Evolutionary conservation across 2,113 vertebrate species (phyloP), one percentile per base, ranked within the genome.

Genomic region (Dipodomys spectabilis): DNA sequence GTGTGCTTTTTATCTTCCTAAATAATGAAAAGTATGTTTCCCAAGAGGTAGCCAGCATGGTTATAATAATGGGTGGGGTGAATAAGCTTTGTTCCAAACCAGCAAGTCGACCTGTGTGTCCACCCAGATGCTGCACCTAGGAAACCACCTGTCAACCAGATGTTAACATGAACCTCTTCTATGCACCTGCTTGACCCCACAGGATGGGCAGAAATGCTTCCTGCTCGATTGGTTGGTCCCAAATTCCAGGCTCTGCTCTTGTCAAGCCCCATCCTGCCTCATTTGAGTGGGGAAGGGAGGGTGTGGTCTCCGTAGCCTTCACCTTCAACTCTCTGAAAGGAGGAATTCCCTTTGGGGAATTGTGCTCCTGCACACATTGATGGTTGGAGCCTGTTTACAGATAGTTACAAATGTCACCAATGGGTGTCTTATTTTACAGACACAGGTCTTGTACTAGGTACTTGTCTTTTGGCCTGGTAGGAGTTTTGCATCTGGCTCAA

Each of bases 1-100:
- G 23, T 84, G 35, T 27, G 23, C 32, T 39, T 86, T 72, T 82
- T 44, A 82, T 82, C 44, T 90, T 93, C 39, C 65, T 85, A 90
- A 77, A 67, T 72, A 90, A 86, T 73, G 78, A 25, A 49, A 88
- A 87, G 32, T 19, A 3, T 25, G 67, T 87, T 82, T 75, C n/a
- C 11, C 32, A 67, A 87, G n/a, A 15, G 60, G 57, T 77, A n/a
- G 28, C 10, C 28, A 11, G 0, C 49, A 11, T 49, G 12, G 49
- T 92, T 81, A 65, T 18, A 81, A 93, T 45, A 79, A 82, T 11
- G 49, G 88, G 60, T 20, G 73, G 44, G 35, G 68, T 87, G 64
- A 81, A 69, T 18, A 39, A 0, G 1, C 62, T 62, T 30, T 83
- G 64, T 53, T 87, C 10, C 32, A 78, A 80, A 10, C 77, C 35